Evolutionary conservation across 2,113 vertebrate genomes (phyloP), one percentile per base, ranked within the genome.

Genomic region (Neogobius melanostomus): DNA sequence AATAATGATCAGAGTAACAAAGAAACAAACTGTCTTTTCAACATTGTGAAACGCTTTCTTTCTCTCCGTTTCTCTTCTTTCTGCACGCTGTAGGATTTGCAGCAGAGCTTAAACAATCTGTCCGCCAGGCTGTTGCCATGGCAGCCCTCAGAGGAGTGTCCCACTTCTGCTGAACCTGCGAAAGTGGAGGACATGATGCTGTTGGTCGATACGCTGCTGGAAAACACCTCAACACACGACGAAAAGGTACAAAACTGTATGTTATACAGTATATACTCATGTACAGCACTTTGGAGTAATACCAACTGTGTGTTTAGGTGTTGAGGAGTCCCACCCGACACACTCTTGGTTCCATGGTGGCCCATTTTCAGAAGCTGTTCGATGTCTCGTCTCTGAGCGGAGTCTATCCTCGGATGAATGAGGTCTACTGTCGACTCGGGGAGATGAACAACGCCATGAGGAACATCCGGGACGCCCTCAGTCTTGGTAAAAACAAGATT

Each of bases 341-440:
- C 74, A 91, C 91, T 4, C 89, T 97, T 79, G 85, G 82, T 64
- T 91, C 93, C 42, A 94, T 96, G 69, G 94, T 98, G 48, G 91
- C 90, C 61, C 96, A 97, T 85, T 98, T 98, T 79, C 95, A 96
- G 91, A 95, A 93, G 81, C 60, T 98, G 67, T 98, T 98, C 84
- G 96, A 97, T 5, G 94, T 95, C 8, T 85, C 70, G 57, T 94
- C 94, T 53, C 76, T 96, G 69, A 91, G 67, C 6, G 96, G 95
- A 0, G 74, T 98, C 66, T 96, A 93, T 81, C 95, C 95, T 0
- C 91, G 95, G 14, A 97, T 98, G 96, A 96, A 95, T 10, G 94
- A 96, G 78, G 90, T 98, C 63, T 97, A 98, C 85, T 91, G 79
- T 21, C 91, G 90, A 16, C 94, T 98, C 72, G 95, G 90, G n/a